phyloP scores from a whole-genome alignment of 2,888 invertebrate species.

The Phrixothrix hirtus region DNA sequence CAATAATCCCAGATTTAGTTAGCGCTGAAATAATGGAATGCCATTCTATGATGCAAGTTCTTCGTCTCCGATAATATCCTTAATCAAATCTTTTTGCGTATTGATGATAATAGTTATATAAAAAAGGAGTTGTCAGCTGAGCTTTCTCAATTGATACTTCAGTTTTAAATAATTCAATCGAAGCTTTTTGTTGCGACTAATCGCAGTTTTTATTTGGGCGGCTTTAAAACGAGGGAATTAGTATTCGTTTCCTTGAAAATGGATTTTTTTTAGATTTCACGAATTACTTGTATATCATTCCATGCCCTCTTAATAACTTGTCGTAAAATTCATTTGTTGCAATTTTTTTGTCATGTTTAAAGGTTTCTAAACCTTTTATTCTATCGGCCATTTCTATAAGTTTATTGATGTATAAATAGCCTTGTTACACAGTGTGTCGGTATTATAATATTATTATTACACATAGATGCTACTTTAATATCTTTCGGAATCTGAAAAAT shows the following conservation, averaged over 20 bases:
- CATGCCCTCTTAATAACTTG: too few species aligned
- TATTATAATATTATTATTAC: too few species aligned
- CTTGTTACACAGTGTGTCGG: too few species aligned
- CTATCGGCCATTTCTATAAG: too few species aligned
- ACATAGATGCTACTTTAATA: too few species aligned
- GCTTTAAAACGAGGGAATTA: slow-evolving; percentile 28
- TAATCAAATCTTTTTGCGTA: slow-evolving; percentile 10
- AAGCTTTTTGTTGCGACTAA: slow-evolving; percentile 19
- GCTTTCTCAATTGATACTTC: slow-evolving; percentile 13
- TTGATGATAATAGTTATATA: slow-evolving; percentile 22
- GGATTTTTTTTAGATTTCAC: slow-evolving; percentile 14
- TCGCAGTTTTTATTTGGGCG: slow-evolving; percentile 22
- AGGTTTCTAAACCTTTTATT: too few species aligned
- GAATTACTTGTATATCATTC: neutral
- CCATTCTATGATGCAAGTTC: slow-evolving; percentile 24
- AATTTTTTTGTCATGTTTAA: too few species aligned
- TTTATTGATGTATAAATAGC: too few species aligned
- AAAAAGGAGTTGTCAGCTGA: neutral
- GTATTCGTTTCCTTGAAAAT: slow-evolving; percentile 15
- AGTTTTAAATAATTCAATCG: slow-evolving; percentile 19
- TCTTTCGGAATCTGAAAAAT: too few species aligned
- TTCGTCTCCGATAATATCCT: slow-evolving; percentile 5
- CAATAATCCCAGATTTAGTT: slow-evolving; percentile 50
- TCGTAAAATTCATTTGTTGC: too few species aligned
- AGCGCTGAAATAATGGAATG: slow-evolving; percentile 43